These are phyloP conservation scores for Conops quadrifasciatus DNA, from an alignment of 2,888 invertebrate genomes.

Conservation along the genomic window DNA sequence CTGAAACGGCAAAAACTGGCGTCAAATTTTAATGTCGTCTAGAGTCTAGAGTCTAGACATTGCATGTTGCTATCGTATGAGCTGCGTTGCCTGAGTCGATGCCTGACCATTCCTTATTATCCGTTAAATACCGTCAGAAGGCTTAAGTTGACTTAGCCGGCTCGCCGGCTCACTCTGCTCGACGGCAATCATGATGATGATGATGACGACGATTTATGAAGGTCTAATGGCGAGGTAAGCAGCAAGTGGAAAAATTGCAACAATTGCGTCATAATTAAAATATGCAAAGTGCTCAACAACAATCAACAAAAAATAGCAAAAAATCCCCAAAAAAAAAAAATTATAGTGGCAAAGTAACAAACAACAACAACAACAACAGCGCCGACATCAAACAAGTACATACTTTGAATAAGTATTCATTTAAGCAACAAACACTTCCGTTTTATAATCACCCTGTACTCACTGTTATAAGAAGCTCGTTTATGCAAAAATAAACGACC, in stretches of 20 bases:
- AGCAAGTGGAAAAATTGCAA: slow-evolving; percentile 11
- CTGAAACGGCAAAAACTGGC: no score
- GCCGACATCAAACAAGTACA: neutral
- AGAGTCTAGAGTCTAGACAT: slow-evolving; percentile 25
- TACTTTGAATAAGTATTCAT: neutral
- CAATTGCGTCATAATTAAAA: slow-evolving; percentile 33
- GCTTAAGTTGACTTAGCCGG: neutral
- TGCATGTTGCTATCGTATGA: slow-evolving; percentile 11
- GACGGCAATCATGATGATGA: slow-evolving; percentile 14
- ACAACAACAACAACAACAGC: slow-evolving; percentile 1
- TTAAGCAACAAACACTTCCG: slow-evolving; percentile 27
- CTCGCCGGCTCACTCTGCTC: neutral
- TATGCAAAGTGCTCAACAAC: slow-evolving; percentile 1
- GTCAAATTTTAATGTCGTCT: slow-evolving; percentile 24
- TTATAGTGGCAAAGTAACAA: no score
- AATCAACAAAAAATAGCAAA: neutral
- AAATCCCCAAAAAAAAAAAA: slow-evolving; percentile 1
- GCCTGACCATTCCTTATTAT: slow-evolving; percentile 17
- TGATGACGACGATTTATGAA: slow-evolving; percentile 21
- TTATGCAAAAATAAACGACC: neutral
- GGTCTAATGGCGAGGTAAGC: neutral
- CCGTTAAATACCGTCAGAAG: neutral
- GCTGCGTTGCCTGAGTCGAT: slow-evolving; percentile 6
- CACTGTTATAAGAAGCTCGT: neutral
- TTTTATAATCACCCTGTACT: slow-evolving; percentile 15